Evolutionary conservation across 2,113 vertebrate species (phyloP).

Genomic region (Microcebus jonahi): DNA sequence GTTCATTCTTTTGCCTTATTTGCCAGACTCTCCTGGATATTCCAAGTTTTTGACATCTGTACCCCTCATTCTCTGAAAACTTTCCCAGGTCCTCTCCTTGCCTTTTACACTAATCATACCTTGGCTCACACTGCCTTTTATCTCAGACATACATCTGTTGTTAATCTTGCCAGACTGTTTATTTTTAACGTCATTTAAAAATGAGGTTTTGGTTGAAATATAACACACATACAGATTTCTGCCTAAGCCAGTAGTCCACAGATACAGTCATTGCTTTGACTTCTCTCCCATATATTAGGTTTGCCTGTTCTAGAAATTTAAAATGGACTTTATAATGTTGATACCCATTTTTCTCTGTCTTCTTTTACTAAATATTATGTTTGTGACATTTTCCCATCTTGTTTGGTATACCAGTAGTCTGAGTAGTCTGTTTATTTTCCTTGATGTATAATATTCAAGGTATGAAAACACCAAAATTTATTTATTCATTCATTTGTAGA

Average conservation of each 20-base stretch:
- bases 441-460: neutral
- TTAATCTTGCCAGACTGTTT: neutral
- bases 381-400: neutral
- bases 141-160: neutral
- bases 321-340: neutral
- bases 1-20: neutral
- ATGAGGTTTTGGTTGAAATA: neutral
- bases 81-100: neutral
- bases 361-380: neutral
- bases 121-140: neutral
- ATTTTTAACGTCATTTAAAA: neutral
- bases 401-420: neutral
- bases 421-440: neutral
- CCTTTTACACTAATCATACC: neutral
- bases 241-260: neutral
- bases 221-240: neutral
- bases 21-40: neutral
- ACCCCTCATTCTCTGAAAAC: neutral
- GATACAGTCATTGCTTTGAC: neutral
- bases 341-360: neutral
- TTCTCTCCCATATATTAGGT: neutral
- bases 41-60: neutral
- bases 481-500: neutral
- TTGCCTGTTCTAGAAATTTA: neutral
- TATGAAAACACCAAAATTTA: neutral